Evolutionary conservation across 23 tunicate genomes (phyloP), one percentile per base, ranked within the genome.

Genomic region (Botrylloides violaceus): DNA sequence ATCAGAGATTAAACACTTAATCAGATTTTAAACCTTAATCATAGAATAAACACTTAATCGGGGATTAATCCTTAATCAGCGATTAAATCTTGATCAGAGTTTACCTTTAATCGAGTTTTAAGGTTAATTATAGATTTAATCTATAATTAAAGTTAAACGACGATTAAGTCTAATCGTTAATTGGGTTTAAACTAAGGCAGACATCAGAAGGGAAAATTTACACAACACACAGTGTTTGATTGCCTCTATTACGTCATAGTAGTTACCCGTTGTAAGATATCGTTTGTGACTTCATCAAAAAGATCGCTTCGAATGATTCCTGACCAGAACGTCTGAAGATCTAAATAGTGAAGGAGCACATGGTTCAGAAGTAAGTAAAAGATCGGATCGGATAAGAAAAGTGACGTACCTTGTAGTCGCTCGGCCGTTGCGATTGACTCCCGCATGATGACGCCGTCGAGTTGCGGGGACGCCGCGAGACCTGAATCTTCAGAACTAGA

Each of bases 401-500:
- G 53, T 43, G 53, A 19, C 23, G 0, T 55, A 87, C 95, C 95
- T 76, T 87, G 86, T 49, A 73, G 27, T 71, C 81, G 80, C 5
- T 87, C 95, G 0, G 73, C 72, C 3, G 95, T 66, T 0, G 64
- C 82, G 20, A 65, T 57, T 0, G 74, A 70, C 29, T 87, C 95
- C 50, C 86, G 48, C 95, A 87, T 87, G 33, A 87, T 61, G 63
- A 81, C 76, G 18, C 82, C 70, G 29, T 87, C 95, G n/a, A 87
- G 60, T 36, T 76, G 86, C 4, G 85, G 85, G 9, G 85, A 80
- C 3, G 79, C 49, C 1, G 86, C 95, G 47, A 81, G 32, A 26
- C 95, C 95, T 7, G 87, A 81, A 36, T 87, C 95, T 63, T 87
- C 95, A 0, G 95, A 87, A 66, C 95, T 87, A 25, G 95, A 87